phyloP scores from a whole-genome alignment of 2,888 invertebrate genomes.

The Pyrgus malvae region DNA sequence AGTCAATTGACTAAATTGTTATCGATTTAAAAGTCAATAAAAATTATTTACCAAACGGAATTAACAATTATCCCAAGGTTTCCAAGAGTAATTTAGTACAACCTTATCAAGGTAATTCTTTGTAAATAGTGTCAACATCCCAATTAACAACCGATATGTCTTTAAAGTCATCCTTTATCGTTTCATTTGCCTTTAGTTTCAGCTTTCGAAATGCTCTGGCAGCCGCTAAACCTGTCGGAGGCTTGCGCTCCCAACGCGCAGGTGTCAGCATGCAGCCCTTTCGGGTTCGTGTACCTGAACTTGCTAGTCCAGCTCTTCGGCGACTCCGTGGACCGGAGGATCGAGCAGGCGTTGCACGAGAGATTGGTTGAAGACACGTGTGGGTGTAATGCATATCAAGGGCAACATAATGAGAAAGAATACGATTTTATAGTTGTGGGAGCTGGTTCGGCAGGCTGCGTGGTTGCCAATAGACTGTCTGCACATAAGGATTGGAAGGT shows the following conservation, averaged over 20 bases:
- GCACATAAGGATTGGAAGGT: constrained; percentile 53
- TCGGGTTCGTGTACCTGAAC: constrained; percentile 52
- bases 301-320: constrained; percentile 52
- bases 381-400: constrained; percentile 30
- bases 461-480: constrained; percentile 57
- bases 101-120: no score
- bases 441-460: constrained; percentile 60
- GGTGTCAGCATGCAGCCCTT: constrained; percentile 49
- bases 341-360: constrained; percentile 23
- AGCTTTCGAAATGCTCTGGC: constrained; percentile 39
- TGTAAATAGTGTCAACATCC: no score
- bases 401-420: constrained; percentile 27
- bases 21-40: no score
- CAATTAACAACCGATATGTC: no score
- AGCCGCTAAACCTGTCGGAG: constrained; percentile 38
- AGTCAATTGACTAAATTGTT: no score
- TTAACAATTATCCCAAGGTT: no score
- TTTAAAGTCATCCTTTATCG: no score
- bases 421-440: constrained; percentile 66
- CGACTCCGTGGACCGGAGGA: constrained; percentile 43
- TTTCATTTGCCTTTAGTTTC: not conserved
- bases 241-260: constrained; percentile 44
- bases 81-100: no score
- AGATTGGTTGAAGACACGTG: constrained; percentile 8
- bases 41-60: no score